Percentiles rank a stretch among this genome's conserved stretches.
phyloP scores from a whole-genome alignment of 2,888 invertebrate species.

The Agrochola lychnidis region DNA sequence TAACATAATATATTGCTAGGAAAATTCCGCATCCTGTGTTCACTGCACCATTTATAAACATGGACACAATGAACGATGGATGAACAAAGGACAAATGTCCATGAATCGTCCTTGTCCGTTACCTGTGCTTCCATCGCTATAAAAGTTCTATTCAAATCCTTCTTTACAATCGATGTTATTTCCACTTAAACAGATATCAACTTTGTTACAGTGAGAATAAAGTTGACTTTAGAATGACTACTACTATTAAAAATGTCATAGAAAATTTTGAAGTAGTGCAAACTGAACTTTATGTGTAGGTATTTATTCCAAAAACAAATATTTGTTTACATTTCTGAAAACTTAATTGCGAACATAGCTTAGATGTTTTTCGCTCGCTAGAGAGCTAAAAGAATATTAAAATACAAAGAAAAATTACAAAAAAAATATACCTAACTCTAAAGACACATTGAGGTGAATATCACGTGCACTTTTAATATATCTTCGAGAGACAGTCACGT shows the following conservation, averaged over 20 bases:
- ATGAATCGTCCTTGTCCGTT: neutral
- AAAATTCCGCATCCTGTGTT: neutral
- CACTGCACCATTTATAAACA: constrained; percentile 2
- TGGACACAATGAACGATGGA: neutral
- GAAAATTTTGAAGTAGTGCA: neutral
- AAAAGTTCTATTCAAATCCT: neutral
- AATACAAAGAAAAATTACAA: neutral
- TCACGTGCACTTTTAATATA: neutral
- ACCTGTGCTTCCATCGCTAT: neutral
- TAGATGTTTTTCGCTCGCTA: neutral
- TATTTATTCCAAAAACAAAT: neutral
- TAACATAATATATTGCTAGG: neutral
- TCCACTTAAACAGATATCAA: neutral
- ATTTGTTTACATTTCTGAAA: neutral
- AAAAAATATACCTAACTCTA: neutral
- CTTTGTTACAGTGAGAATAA: fast-evolving
- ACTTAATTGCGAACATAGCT: neutral
- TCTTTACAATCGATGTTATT: neutral
- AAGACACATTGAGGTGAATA: neutral
- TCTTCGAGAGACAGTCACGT: constrained; percentile 5
- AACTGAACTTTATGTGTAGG: neutral
- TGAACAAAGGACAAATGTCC: neutral
- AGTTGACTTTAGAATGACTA: too few relatives aligned
- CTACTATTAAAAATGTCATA: neutral
- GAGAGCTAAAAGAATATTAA: neutral